These are phyloP conservation scores for Endotricha flammealis DNA, from an alignment of 2,888 invertebrate species.

Conservation along the genomic window DNA sequence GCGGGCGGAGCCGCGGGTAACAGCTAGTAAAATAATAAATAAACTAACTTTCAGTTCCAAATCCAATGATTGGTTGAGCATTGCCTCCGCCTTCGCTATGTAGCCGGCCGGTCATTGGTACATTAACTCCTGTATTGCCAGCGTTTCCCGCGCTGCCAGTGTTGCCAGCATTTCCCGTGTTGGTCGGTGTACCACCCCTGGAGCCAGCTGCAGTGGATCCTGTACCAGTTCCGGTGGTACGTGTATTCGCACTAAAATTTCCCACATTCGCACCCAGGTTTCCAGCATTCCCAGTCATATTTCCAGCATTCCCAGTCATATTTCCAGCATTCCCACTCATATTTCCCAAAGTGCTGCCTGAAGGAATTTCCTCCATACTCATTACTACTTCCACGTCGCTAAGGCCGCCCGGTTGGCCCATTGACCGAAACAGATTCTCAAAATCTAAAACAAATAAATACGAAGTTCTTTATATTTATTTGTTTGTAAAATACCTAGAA, in stretches of 20 bases:
- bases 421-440: conserved; percentile 46
- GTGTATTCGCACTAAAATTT: too few species aligned
- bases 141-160: too few species aligned
- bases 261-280: too few species aligned
- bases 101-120: conserved; percentile 1
- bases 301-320: conserved; percentile 9
- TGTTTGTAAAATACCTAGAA: too few species aligned
- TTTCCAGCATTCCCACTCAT: conserved; percentile 18
- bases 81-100: conserved; percentile 16
- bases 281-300: conserved; percentile 5
- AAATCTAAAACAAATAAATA: conserved; percentile 40
- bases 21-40: conserved; percentile 1
- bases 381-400: conserved; percentile 54
- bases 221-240: conserved; percentile 1
- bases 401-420: conserved; percentile 36
- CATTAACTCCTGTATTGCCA: background rate
- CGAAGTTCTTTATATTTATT: too few species aligned
- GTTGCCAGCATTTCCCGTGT: background rate
- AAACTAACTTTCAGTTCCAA: conserved; percentile 17
- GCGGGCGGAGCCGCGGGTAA: too few species aligned
- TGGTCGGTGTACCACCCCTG: conserved; percentile 3
- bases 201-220: conserved; percentile 5
- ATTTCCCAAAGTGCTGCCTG: conserved; percentile 23
- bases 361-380: conserved; percentile 57
- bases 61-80: conserved; percentile 16